Conservation (phyloP, 2,797 vertebrate genomes). For the Agapornis canus region DNA sequence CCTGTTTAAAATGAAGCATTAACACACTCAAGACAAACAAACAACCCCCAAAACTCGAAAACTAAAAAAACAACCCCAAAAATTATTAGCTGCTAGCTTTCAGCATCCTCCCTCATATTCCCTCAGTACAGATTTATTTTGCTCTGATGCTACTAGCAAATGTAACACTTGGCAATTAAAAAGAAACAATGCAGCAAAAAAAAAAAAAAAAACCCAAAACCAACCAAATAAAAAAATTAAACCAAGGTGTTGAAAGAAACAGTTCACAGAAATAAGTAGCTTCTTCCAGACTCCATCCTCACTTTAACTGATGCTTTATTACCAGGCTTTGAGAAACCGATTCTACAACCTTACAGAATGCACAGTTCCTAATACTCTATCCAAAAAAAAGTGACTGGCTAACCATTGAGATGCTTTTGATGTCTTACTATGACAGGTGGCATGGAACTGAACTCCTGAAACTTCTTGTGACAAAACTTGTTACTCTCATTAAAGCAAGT, state of each 20-base stretch:
- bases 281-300: not conserved
- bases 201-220: not conserved
- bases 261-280: not conserved
- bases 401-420: not conserved
- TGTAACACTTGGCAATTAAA: not conserved
- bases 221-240: not conserved
- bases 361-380: not conserved
- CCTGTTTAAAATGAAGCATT: not conserved
- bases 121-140: not conserved
- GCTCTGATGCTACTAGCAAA: not conserved
- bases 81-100: not conserved
- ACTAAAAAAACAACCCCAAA: not conserved
- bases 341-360: not conserved
- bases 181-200: not conserved
- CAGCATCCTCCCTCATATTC: not conserved
- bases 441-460: slow-evolving; percentile 3
- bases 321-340: not conserved
- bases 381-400: not conserved
- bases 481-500: not conserved
- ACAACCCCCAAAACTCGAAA: not conserved
- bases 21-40: not conserved
- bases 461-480: not conserved
- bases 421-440: not conserved
- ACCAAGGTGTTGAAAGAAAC: slow-evolving; percentile 26
- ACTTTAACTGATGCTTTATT: not conserved